phyloP scores from a whole-genome alignment of 2,888 invertebrate genomes.

The Acleris sparsana region DNA sequence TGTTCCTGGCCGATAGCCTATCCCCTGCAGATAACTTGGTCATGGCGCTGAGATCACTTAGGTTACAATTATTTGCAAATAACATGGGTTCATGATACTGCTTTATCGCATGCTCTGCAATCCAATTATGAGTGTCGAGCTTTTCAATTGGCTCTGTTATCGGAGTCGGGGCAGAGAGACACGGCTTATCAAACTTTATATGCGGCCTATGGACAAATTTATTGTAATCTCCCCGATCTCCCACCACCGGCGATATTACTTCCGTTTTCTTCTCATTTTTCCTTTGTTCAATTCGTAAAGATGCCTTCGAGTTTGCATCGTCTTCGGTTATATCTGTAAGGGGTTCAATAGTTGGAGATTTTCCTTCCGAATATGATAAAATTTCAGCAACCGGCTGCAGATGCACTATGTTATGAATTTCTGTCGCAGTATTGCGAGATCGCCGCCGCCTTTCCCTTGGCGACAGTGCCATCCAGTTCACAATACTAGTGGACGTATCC shows the following conservation, averaged over 20 bases:
- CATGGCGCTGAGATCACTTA: not conserved
- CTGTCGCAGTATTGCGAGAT: not conserved
- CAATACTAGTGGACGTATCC: slow-evolving; percentile 47
- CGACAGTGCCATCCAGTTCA: slow-evolving; percentile 63
- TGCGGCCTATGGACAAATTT: slow-evolving; percentile 40
- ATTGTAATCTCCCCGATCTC: slow-evolving; percentile 40
- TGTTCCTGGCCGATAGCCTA: slow-evolving; percentile 51
- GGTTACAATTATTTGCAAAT: not conserved
- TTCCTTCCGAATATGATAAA: slow-evolving; percentile 5
- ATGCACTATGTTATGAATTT: not conserved
- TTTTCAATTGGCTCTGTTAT: slow-evolving; percentile 52
- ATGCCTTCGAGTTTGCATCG: not conserved
- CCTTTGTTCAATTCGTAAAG: slow-evolving; percentile 1
- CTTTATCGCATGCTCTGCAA: slow-evolving; percentile 44
- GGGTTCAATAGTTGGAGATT: not conserved
- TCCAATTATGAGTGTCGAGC: slow-evolving; percentile 52
- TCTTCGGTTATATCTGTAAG: not conserved
- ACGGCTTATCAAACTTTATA: slow-evolving; percentile 39
- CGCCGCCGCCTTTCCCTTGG: slow-evolving; percentile 58
- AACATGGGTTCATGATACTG: slow-evolving; percentile 2
- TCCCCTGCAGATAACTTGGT: slow-evolving; percentile 38
- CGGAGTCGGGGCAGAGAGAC: slow-evolving; percentile 27
- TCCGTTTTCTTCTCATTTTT: not conserved
- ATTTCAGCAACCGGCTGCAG: slow-evolving; percentile 35
- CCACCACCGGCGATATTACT: slow-evolving; percentile 13